phyloP scores from a whole-genome alignment of 2,888 invertebrate species.

The Keiferia lycopersicella region DNA sequence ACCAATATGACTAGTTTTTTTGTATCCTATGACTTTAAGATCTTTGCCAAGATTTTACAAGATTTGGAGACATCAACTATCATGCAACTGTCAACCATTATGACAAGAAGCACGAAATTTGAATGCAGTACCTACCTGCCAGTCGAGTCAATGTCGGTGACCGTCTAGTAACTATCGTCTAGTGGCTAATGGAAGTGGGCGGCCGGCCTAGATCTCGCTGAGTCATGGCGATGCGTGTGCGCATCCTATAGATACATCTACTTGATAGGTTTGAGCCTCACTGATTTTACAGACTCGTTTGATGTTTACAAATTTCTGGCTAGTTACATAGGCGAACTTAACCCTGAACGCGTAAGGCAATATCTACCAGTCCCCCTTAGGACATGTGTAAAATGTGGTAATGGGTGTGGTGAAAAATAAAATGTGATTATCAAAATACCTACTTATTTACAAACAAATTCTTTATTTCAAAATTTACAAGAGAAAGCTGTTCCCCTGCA shows the following conservation, averaged over 20 bases:
- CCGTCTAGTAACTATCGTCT: constrained; percentile 26
- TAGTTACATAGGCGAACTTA: too few relatives aligned
- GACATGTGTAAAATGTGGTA: too few relatives aligned
- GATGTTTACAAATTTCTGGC: background rate
- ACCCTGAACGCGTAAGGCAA: too few relatives aligned
- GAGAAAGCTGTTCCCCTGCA: too few relatives aligned
- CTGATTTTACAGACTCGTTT: background rate
- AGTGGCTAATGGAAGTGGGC: constrained; percentile 64
- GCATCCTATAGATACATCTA: constrained; percentile 34
- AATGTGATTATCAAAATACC: too few relatives aligned
- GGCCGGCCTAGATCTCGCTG: constrained; percentile 59
- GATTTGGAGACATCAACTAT: background rate
- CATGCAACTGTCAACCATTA: background rate
- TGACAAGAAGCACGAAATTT: background rate
- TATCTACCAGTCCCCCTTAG: too few relatives aligned
- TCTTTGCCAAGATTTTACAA: too few relatives aligned
- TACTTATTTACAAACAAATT: too few relatives aligned
- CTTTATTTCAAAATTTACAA: too few relatives aligned
- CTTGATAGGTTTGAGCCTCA: background rate
- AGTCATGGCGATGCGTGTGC: constrained; percentile 52
- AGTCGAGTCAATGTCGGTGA: constrained; percentile 51
- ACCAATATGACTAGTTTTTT: too few relatives aligned
- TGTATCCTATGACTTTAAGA: too few relatives aligned
- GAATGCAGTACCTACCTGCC: constrained; percentile 1
- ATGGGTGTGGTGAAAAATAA: too few relatives aligned